phyloP scores from a whole-genome alignment of 2,888 invertebrate genomes.

The Bhutanitis thaidina region DNA sequence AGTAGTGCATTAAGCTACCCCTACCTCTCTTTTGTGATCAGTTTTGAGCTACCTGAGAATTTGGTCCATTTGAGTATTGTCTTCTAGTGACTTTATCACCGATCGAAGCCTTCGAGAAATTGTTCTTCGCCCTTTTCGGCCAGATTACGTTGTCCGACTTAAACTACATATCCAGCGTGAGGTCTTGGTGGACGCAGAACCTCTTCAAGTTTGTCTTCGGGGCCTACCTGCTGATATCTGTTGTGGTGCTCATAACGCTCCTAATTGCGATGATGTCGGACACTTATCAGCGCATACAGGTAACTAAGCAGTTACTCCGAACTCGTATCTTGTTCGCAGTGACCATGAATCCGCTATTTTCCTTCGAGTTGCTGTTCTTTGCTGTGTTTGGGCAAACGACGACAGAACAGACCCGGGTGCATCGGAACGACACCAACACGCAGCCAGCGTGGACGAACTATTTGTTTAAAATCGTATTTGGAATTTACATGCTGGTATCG shows the following conservation, averaged over 20 bases:
- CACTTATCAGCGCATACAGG: constrained; percentile 99
- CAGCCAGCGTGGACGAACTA: constrained; percentile 92
- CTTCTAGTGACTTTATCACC: constrained; percentile 91
- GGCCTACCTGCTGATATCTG: constrained; percentile 98
- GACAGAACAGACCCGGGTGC: constrained; percentile 85
- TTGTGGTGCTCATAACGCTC: constrained; percentile 98
- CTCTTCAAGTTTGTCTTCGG: constrained; percentile 96
- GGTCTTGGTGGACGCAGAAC: constrained; percentile 91
- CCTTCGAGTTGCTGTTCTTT: constrained; percentile 99
- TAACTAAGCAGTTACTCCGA: constrained; percentile 78
- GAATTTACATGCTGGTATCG: constrained; percentile 99
- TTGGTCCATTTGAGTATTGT: constrained; percentile 71
- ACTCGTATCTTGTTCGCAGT: constrained; percentile 84
- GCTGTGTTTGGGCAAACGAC: constrained; percentile 98
- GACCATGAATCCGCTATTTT: constrained; percentile 93
- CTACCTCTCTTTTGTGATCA: constrained; percentile 36
- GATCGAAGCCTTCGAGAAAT: constrained; percentile 95
- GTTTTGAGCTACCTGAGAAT: constrained; percentile 38
- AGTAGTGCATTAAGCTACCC: constrained; percentile 56
- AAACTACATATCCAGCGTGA: constrained; percentile 84
- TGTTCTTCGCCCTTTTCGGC: constrained; percentile 99
- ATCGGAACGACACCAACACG: constrained; percentile 81
- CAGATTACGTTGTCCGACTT: constrained; percentile 93
- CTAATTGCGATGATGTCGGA: constrained; percentile 99
- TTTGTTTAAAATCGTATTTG: constrained; percentile 92